phyloP scores from a whole-genome alignment of 2,888 invertebrate genomes.

The Busseola fusca region DNA sequence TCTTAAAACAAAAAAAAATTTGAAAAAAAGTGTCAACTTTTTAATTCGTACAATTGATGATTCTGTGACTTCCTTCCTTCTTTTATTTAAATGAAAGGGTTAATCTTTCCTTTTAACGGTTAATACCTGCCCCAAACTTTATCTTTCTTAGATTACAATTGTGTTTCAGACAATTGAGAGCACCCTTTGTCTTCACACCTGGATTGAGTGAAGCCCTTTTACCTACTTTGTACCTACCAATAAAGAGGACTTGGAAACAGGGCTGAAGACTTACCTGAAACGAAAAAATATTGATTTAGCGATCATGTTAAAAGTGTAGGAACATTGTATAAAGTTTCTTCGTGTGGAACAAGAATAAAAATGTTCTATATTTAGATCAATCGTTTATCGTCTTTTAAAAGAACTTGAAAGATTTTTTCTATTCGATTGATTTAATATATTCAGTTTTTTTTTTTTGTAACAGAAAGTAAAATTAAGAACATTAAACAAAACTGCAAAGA shows the following conservation, averaged over 20 bases:
- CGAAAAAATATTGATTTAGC: conserved; percentile 39
- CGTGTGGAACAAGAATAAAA: not conserved
- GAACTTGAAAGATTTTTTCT: not conserved
- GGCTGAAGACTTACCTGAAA: conserved; percentile 63
- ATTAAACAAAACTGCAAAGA: not conserved
- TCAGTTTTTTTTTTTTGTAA: not conserved
- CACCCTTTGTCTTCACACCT: conserved; percentile 57
- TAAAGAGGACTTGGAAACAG: conserved; percentile 19
- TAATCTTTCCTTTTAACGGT: conserved; percentile 51
- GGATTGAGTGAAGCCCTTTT: conserved; percentile 49
- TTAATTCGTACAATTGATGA: conserved; percentile 48
- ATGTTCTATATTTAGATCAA: not conserved
- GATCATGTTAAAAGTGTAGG: not conserved
- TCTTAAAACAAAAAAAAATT: conserved; percentile 5
- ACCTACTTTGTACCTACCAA: conserved; percentile 40
- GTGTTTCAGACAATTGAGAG: conserved; percentile 52
- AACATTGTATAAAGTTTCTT: conserved; percentile 6
- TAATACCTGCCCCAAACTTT: conserved; percentile 51
- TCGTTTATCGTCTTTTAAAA: not conserved
- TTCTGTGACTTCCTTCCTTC: conserved; percentile 48
- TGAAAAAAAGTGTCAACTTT: conserved; percentile 17
- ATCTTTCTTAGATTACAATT: conserved; percentile 58
- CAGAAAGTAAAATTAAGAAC: not conserved
- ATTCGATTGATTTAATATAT: not conserved
- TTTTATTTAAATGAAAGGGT: conserved; percentile 42